phyloP scores from a whole-genome alignment of 2,113 vertebrate species.

The Gracilinanus agilis region DNA sequence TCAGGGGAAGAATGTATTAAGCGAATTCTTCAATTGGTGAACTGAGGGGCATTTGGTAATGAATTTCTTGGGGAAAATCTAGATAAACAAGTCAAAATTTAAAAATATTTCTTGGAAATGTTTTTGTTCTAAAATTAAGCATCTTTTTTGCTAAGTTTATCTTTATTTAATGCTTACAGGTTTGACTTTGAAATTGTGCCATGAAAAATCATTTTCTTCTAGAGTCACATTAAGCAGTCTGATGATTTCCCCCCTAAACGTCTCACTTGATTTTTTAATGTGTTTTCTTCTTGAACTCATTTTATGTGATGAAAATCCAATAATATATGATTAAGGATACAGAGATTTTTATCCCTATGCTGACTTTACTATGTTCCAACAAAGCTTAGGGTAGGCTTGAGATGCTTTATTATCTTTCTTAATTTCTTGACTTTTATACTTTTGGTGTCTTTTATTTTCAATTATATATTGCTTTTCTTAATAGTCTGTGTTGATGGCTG shows the following conservation, averaged over 20 bases:
- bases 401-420: neutral
- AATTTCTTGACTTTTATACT: neutral
- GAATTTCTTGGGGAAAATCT: neutral
- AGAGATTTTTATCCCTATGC: neutral
- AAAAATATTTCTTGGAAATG: neutral
- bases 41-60: neutral
- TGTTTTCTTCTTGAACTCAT: neutral
- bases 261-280: neutral
- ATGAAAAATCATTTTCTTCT: neutral
- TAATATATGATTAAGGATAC: neutral
- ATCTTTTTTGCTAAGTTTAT: neutral
- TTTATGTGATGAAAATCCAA: neutral
- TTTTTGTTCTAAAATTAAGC: neutral
- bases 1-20: neutral
- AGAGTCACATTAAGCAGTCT: neutral
- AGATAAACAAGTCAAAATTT: neutral
- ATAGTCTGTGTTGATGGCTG: neutral
- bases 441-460: neutral
- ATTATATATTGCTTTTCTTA: neutral
- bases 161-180: neutral
- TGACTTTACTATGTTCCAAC: neutral
- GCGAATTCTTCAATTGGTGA: neutral
- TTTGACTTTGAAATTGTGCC: neutral
- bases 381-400: neutral
- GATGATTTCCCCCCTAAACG: neutral